These are phyloP conservation scores for Catharus bicknelli DNA, from an alignment of 2,113 vertebrate genomes.

Conservation along the genomic window DNA sequence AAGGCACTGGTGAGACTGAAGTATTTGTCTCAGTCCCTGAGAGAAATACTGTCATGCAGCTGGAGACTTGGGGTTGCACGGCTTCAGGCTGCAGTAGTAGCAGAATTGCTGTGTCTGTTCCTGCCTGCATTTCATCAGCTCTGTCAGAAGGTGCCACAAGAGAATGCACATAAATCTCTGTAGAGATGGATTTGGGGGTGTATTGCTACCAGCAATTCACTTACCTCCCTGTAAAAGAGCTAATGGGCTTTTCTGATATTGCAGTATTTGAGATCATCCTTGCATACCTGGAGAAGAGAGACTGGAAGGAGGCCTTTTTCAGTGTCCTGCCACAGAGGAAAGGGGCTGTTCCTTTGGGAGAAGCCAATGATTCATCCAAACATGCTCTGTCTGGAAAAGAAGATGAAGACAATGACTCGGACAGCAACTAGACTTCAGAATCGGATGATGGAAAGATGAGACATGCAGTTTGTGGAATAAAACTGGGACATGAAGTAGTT, in stretches of 20 bases:
- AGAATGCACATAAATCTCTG: background rate
- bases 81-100: background rate
- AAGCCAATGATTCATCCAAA: constrained; percentile 21
- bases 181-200: background rate
- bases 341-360: constrained; percentile 83
- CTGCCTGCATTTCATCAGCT: background rate
- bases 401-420: background rate
- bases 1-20: background rate
- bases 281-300: constrained; percentile 86
- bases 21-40: background rate
- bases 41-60: background rate
- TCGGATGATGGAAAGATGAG: background rate
- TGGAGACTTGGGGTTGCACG: background rate
- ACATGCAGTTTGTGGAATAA: background rate
- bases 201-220: background rate
- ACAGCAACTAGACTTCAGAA: constrained; percentile 53
- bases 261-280: constrained; percentile 97
- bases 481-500: background rate
- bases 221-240: background rate
- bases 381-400: background rate
- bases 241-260: constrained; percentile 40
- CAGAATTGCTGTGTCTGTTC: background rate
- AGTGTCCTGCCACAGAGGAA: constrained; percentile 91
- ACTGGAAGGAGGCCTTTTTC: constrained; percentile 95
- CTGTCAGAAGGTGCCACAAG: background rate